Percentiles rank a stretch among this genome's conserved stretches.
phyloP scores from a whole-genome alignment of 2,113 vertebrate species.

The Podarcis cretensis region DNA sequence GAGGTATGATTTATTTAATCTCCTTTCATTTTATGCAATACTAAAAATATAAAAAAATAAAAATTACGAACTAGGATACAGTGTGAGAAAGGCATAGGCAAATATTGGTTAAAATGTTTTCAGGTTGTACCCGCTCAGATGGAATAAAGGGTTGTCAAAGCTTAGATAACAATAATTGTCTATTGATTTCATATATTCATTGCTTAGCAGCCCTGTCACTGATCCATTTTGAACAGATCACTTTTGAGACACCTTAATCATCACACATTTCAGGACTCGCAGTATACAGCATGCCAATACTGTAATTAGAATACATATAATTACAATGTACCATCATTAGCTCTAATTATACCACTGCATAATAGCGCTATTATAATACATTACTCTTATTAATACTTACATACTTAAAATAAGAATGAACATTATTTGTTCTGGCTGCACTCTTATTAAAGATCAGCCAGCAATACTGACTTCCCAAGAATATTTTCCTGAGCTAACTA shows the following conservation, averaged over 20 bases:
- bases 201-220: not conserved
- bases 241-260: constrained; percentile 22
- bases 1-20: constrained; percentile 38
- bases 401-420: constrained; percentile 27
- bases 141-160: not conserved
- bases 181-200: constrained; percentile 16
- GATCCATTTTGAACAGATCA: constrained; percentile 17
- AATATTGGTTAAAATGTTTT: constrained; percentile 48
- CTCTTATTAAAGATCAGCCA: constrained; percentile 11
- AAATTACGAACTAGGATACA: not conserved
- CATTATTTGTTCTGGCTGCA: constrained; percentile 14
- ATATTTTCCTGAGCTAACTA: not conserved
- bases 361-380: constrained; percentile 19
- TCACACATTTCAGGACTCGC: not conserved
- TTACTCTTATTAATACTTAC: constrained; percentile 32
- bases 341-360: constrained; percentile 25
- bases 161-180: constrained; percentile 20
- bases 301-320: constrained; percentile 36
- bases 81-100: constrained; percentile 32
- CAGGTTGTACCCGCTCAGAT: constrained; percentile 44
- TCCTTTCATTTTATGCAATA: constrained; percentile 46
- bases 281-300: constrained; percentile 10
- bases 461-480: not conserved
- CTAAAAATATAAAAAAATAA: not conserved
- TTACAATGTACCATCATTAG: constrained; percentile 28